These are phyloP conservation scores for Candoia aspera DNA, from an alignment of 2,113 vertebrate genomes.

Conservation along the genomic window DNA sequence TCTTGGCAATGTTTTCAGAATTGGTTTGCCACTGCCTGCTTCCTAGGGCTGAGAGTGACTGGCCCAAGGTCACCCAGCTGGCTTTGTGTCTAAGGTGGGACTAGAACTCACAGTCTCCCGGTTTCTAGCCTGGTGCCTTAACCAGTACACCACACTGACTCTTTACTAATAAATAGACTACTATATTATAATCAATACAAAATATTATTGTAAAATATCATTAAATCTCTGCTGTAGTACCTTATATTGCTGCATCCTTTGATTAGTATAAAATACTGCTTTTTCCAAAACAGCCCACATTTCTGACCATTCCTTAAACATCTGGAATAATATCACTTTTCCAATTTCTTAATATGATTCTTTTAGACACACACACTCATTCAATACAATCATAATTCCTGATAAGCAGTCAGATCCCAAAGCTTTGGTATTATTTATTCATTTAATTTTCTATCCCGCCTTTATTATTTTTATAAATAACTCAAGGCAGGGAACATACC, in stretches of 20 bases:
- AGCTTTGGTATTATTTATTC: too few relatives aligned
- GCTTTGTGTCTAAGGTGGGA: not conserved
- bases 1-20: not conserved
- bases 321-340: not conserved
- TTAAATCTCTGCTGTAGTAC: not conserved
- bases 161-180: not conserved
- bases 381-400: not conserved
- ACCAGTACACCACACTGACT: not conserved
- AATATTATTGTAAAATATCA: not conserved
- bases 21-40: not conserved
- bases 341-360: not conserved
- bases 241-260: not conserved
- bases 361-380: not conserved
- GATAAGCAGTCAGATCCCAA: too few relatives aligned
- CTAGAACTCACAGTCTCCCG: not conserved
- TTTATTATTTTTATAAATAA: too few relatives aligned
- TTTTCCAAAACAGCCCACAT: not conserved
- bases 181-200: not conserved
- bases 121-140: not conserved
- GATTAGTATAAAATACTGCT: not conserved
- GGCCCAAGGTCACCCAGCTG: not conserved
- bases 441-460: too few relatives aligned
- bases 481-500: too few relatives aligned
- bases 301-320: not conserved
- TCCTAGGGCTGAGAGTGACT: not conserved